Conservation (phyloP, 2,888 invertebrate species). For the Zelleria hepariella region DNA sequence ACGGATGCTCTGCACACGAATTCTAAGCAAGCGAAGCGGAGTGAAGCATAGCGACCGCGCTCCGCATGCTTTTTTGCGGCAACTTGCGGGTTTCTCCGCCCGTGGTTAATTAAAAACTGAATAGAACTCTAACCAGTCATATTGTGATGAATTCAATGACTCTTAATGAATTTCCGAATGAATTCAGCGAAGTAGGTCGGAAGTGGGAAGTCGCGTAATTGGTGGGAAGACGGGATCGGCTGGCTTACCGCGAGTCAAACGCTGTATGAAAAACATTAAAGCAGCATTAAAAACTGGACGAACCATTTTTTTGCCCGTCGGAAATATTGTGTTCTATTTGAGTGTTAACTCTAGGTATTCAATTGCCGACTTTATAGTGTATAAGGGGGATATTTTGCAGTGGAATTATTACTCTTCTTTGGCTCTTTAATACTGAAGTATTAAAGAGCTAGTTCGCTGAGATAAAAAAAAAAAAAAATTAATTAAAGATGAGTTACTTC, state of each 20-base stretch:
- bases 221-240: conserved; percentile 51
- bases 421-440: too few relatives aligned
- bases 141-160: conserved; percentile 65
- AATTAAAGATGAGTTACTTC: too few relatives aligned
- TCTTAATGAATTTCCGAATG: conserved; percentile 56
- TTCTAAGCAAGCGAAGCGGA: neutral
- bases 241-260: neutral
- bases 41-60: neutral
- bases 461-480: too few relatives aligned
- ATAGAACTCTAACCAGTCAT: conserved; percentile 53
- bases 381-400: too few relatives aligned
- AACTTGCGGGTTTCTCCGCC: conserved; percentile 14
- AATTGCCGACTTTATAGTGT: too few relatives aligned
- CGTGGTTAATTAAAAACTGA: conserved; percentile 57
- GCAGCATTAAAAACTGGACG: too few relatives aligned
- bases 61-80: conserved; percentile 14
- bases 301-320: too few relatives aligned
- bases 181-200: conserved; percentile 55
- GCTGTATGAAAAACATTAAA: neutral
- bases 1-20: neutral
- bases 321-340: too few relatives aligned
- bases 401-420: too few relatives aligned
- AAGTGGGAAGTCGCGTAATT: conserved; percentile 46
- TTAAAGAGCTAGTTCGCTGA: too few relatives aligned
- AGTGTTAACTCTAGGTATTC: too few relatives aligned